phyloP scores from a whole-genome alignment of 2,113 vertebrate species.

The Ahaetulla prasina region DNA sequence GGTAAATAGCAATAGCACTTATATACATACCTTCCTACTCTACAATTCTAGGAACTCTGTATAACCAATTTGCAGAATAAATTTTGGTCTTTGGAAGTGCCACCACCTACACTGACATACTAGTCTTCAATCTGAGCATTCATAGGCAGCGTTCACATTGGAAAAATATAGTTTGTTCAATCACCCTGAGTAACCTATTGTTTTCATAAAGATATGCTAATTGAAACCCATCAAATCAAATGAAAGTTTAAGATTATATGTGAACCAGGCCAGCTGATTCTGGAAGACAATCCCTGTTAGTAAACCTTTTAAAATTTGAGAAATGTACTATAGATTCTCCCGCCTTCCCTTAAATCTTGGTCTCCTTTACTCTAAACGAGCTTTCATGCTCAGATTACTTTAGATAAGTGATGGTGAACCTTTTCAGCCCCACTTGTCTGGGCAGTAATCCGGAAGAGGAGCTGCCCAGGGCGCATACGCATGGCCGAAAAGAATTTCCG shows the following conservation, averaged over 20 bases:
- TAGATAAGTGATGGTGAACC: neutral
- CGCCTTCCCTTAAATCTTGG: neutral
- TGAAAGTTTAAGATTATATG: neutral
- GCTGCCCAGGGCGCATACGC: too few relatives aligned
- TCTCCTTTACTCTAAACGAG: neutral
- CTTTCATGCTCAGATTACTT: neutral
- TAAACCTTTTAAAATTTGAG: neutral
- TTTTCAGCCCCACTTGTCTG: too few relatives aligned
- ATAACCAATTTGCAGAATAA: neutral
- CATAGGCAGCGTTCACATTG: neutral
- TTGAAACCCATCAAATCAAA: neutral
- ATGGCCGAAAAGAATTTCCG: too few relatives aligned
- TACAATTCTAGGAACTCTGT: neutral
- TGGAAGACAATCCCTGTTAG: neutral
- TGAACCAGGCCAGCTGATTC: neutral
- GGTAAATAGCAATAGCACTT: too few relatives aligned
- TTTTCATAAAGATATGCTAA: neutral
- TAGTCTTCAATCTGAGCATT: neutral
- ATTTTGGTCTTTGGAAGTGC: neutral
- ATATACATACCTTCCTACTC: neutral
- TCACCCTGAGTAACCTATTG: neutral
- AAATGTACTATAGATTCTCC: too few relatives aligned
- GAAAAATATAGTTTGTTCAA: neutral
- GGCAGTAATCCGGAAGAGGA: too few relatives aligned
- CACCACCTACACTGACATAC: neutral